Conservation (phyloP, 1,140 invertebrate species). For the Listronotus oregonensis region DNA sequence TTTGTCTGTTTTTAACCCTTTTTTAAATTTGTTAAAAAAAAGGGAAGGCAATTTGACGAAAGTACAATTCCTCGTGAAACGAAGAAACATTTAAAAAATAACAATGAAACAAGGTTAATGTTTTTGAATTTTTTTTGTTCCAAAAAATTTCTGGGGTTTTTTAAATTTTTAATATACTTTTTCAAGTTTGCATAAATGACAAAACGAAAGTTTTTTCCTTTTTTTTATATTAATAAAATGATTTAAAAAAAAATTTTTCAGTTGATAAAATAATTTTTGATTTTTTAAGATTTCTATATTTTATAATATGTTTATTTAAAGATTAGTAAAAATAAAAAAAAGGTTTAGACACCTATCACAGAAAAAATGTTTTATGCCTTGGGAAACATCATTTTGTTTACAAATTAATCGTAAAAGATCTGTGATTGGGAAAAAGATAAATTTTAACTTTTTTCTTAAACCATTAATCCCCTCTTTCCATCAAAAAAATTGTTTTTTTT, state of each 20-base stretch:
- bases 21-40: too few species aligned
- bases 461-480: too few species aligned
- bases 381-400: slow-evolving; percentile 29
- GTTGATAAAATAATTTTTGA: not conserved
- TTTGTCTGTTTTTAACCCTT: too few species aligned
- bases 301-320: too few species aligned
- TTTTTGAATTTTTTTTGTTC: slow-evolving; percentile 40
- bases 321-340: too few species aligned
- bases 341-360: too few species aligned
- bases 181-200: slow-evolving; percentile 51
- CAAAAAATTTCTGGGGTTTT: not conserved
- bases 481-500: too few species aligned
- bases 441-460: not conserved
- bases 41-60: too few species aligned
- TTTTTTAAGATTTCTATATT: too few species aligned
- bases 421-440: slow-evolving; percentile 28
- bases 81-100: slow-evolving; percentile 6
- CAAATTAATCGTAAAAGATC: slow-evolving; percentile 33
- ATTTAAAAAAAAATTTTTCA: too few species aligned
- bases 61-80: too few species aligned
- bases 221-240: slow-evolving; percentile 31
- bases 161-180: slow-evolving; percentile 36
- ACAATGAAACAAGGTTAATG: slow-evolving; percentile 45
- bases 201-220: slow-evolving; percentile 45
- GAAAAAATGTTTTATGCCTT: too few species aligned